A percentile compares a stretch with the other conserved stretches of the same genome.
Evolutionary conservation across 2,113 vertebrate species (phyloP).

Genomic region (Diglossa brunneiventris): DNA sequence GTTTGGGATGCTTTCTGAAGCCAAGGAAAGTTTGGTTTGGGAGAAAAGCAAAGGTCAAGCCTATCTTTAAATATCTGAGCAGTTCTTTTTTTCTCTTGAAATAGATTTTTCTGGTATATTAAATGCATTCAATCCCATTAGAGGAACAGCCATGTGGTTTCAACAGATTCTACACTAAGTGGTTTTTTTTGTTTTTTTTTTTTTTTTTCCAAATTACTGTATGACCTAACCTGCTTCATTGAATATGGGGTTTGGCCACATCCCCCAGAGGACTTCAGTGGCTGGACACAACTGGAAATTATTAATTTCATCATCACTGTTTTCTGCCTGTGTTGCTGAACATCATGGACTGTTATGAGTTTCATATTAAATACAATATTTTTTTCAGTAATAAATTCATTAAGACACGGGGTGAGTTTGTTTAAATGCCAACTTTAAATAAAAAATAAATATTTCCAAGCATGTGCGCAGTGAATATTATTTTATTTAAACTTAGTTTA

Average conservation of each 20-base stretch:
- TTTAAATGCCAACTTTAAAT: background rate
- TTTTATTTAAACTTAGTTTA: background rate
- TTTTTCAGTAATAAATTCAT: background rate
- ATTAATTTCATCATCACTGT: background rate
- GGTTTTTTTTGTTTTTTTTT: background rate
- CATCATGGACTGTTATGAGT: background rate
- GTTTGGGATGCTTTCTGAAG: background rate
- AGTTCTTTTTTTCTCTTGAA: background rate
- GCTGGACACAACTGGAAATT: background rate
- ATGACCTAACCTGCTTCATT: background rate
- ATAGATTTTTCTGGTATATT: background rate
- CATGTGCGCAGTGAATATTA: background rate
- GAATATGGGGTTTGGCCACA: background rate
- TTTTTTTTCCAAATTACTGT: background rate
- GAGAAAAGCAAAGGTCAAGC: background rate
- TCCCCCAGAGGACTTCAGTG: background rate
- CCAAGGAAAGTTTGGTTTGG: constrained; percentile 1
- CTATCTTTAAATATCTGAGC: background rate
- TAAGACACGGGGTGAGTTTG: background rate
- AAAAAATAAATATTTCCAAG: background rate
- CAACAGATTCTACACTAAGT: background rate
- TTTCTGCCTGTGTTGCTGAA: background rate
- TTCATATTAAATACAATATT: background rate
- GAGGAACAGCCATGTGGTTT: background rate
- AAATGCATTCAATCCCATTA: background rate